Conservation (phyloP, 2,888 invertebrate genomes). For the Lasioglossum leucozonium region DNA sequence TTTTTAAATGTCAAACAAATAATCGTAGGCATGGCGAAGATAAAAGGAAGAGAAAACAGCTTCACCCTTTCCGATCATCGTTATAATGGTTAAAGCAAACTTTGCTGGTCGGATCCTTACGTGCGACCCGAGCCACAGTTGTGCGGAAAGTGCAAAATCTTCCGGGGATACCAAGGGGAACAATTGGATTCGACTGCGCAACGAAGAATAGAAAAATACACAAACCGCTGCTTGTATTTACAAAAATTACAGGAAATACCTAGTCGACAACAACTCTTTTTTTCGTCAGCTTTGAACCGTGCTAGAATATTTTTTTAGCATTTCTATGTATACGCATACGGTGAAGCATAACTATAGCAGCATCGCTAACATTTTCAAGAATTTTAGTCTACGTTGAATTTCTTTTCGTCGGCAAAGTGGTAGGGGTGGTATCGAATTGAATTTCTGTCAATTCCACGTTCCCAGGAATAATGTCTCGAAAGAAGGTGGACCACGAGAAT, state of each 20-base stretch:
- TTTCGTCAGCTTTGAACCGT: not conserved
- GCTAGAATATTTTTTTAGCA: not conserved
- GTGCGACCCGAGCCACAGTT: slow-evolving; percentile 12
- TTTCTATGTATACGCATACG: not conserved
- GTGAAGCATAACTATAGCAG: not conserved
- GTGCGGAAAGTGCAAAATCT: slow-evolving; percentile 31
- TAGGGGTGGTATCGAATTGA: too few species aligned
- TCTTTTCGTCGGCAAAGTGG: too few species aligned
- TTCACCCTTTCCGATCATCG: slow-evolving; percentile 41
- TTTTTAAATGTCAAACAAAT: slow-evolving; percentile 4
- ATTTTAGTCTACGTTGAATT: too few species aligned
- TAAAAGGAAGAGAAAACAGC: slow-evolving; percentile 24
- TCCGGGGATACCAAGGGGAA: not conserved
- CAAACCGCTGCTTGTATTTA: slow-evolving; percentile 4
- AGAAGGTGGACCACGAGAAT: slow-evolving; percentile 15
- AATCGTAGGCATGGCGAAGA: slow-evolving; percentile 9
- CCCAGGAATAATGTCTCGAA: not conserved
- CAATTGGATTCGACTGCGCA: slow-evolving; percentile 1
- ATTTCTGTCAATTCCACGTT: not conserved
- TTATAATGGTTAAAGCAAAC: slow-evolving; percentile 44
- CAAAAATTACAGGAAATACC: slow-evolving; percentile 3
- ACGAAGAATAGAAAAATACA: slow-evolving; percentile 1
- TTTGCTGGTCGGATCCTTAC: slow-evolving; percentile 9
- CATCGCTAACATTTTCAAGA: not conserved
- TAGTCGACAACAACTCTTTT: not conserved